Conservation (phyloP, 2,113 vertebrate species). For the Leptobrachium leishanense region DNA sequence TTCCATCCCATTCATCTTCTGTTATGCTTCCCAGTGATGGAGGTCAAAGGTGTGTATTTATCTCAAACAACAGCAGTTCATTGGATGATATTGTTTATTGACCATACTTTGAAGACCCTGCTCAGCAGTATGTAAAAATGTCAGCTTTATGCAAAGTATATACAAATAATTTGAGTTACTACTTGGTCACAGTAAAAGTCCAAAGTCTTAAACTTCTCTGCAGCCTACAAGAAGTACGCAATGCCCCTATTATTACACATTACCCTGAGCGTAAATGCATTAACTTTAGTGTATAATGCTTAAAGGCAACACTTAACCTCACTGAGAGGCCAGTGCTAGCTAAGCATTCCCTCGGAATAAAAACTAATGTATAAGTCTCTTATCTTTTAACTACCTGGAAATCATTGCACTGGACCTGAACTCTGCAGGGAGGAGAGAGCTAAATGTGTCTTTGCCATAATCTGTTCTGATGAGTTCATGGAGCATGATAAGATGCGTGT, state of each 20-base stretch:
- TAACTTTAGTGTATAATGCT: conserved; percentile 50
- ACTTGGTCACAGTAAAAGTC: neutral
- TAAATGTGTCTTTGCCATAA: conserved; percentile 22
- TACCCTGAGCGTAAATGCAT: conserved; percentile 49
- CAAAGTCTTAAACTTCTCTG: conserved; percentile 12
- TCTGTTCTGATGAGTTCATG: conserved; percentile 46
- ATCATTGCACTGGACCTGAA: conserved; percentile 48
- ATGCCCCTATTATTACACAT: conserved; percentile 43
- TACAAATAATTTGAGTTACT: no score
- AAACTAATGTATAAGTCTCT: conserved; percentile 45
- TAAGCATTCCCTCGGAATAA: conserved; percentile 47
- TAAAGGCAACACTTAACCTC: conserved; percentile 48
- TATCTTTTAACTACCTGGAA: conserved; percentile 50
- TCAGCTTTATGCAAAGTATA: no score
- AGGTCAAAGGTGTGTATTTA: no score
- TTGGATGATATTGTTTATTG: no score
- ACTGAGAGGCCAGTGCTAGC: conserved; percentile 44
- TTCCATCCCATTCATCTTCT: no score
- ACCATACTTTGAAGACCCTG: no score
- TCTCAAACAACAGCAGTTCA: no score
- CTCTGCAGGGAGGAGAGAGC: conserved; percentile 40
- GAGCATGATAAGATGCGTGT: conserved; percentile 29
- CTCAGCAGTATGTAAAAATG: no score
- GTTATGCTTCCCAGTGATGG: no score
- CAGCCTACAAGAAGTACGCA: conserved; percentile 1